Percentiles rank a stretch among this genome's conserved stretches.
Evolutionary conservation across 2,113 vertebrate genomes (phyloP).

Genomic region (Amblyornis subalaris): DNA sequence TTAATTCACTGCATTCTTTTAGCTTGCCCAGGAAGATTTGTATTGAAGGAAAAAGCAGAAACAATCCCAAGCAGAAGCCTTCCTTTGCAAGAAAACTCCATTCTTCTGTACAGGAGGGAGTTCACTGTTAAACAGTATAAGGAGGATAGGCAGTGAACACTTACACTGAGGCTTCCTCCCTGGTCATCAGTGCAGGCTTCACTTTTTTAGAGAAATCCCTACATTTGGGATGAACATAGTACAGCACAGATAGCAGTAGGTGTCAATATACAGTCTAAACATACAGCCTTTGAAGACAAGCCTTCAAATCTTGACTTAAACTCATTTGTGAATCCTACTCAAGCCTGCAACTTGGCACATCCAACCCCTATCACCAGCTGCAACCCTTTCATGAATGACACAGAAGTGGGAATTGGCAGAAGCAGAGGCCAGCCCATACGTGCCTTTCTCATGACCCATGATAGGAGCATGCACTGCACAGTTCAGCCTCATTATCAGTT

Average conservation of each 20-base stretch:
- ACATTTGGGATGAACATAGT: not conserved
- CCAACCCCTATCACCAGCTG: not conserved
- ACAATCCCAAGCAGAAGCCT: not conserved
- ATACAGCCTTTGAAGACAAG: not conserved
- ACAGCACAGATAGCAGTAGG: not conserved
- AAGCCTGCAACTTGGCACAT: not conserved
- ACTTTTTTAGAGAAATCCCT: not conserved
- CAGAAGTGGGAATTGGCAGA: not conserved
- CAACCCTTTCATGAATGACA: not conserved
- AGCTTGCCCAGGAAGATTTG: not conserved
- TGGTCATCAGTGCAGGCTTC: not conserved
- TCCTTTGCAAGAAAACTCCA: not conserved
- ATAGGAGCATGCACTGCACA: not conserved
- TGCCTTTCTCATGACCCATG: not conserved
- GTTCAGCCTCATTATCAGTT: not conserved
- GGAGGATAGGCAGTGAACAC: not conserved
- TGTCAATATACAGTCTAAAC: not conserved
- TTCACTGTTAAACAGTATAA: not conserved
- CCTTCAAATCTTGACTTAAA: not conserved
- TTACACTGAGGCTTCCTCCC: not conserved
- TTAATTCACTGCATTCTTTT: not conserved
- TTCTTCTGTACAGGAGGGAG: not conserved
- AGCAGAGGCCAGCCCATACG: not conserved
- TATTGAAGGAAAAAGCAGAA: not conserved
- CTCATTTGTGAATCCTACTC: not conserved